Conservation (phyloP, 2,797 vertebrate species). For the Protosalanx chinensis region DNA sequence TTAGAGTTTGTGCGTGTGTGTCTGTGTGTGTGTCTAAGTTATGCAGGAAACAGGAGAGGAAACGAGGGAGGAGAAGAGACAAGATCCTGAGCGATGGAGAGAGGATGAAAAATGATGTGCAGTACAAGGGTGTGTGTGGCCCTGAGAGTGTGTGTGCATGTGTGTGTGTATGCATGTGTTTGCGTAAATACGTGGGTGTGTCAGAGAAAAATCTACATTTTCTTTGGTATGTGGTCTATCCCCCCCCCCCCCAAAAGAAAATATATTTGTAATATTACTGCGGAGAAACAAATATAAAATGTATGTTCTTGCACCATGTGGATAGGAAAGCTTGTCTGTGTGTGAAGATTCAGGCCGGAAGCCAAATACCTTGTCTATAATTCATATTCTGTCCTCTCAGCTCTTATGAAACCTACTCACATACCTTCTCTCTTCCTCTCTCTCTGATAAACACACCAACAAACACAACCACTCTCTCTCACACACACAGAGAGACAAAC, state of each 20-base stretch:
- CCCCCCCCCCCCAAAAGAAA: too few species aligned
- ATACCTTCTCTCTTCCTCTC: not conserved
- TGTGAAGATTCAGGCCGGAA: conserved; percentile 54
- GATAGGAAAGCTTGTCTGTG: not conserved
- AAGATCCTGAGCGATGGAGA: not conserved
- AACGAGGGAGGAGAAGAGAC: conserved; percentile 37
- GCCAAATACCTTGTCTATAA: conserved; percentile 69
- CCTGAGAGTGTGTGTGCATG: conserved; percentile 21
- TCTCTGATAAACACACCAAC: not conserved
- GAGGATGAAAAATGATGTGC: not conserved
- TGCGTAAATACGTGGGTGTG: conserved; percentile 1
- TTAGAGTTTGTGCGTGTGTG: conserved; percentile 32
- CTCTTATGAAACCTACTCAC: conserved; percentile 63
- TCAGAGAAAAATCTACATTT: too few species aligned
- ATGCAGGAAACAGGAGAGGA: conserved; percentile 58
- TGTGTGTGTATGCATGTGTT: not conserved
- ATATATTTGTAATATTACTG: too few species aligned
- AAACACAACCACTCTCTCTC: not conserved
- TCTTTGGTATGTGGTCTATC: too few species aligned
- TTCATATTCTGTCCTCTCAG: conserved; percentile 66
- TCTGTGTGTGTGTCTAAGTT: conserved; percentile 53
- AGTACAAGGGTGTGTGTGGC: conserved; percentile 16
- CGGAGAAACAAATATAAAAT: too few species aligned
- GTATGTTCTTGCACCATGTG: too few species aligned
- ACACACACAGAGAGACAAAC: not conserved